These are phyloP conservation scores for Sebastes vulpes DNA, from an alignment of 2,797 vertebrate species.

Conservation along the genomic window DNA sequence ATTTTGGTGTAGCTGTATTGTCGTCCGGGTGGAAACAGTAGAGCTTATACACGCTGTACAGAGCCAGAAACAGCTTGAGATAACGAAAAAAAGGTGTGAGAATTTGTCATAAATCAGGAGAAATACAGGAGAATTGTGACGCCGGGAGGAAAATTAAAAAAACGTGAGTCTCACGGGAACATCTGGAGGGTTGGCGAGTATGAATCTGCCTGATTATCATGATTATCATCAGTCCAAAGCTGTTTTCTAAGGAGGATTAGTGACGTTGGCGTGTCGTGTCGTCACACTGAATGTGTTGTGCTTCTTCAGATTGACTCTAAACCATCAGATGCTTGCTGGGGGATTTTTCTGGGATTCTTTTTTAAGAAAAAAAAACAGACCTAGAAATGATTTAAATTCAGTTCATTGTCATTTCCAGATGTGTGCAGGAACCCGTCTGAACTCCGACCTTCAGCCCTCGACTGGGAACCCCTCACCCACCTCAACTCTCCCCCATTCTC, in stretches of 20 bases:
- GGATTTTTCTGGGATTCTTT: not conserved
- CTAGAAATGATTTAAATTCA: not conserved
- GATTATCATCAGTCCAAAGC: not conserved
- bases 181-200: too few relatives aligned
- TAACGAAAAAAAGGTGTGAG: too few relatives aligned
- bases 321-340: not conserved
- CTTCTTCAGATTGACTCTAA: not conserved
- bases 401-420: not conserved
- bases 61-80: too few relatives aligned
- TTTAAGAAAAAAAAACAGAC: not conserved
- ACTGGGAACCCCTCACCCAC: constrained; percentile 11
- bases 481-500: not conserved
- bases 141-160: too few relatives aligned
- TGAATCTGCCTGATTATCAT: not conserved
- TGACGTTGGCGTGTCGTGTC: too few relatives aligned
- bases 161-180: too few relatives aligned
- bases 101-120: too few relatives aligned
- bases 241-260: rapidly evolving
- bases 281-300: not conserved
- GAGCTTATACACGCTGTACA: too few relatives aligned
- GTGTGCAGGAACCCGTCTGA: constrained; percentile 42
- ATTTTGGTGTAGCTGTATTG: too few relatives aligned
- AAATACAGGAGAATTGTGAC: too few relatives aligned
- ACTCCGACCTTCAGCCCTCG: constrained; percentile 1
- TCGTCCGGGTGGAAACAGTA: too few relatives aligned